Evolutionary conservation across 2,888 invertebrate genomes (phyloP), one percentile per base, ranked within the genome.

Genomic region (Miltochrista miniata): DNA sequence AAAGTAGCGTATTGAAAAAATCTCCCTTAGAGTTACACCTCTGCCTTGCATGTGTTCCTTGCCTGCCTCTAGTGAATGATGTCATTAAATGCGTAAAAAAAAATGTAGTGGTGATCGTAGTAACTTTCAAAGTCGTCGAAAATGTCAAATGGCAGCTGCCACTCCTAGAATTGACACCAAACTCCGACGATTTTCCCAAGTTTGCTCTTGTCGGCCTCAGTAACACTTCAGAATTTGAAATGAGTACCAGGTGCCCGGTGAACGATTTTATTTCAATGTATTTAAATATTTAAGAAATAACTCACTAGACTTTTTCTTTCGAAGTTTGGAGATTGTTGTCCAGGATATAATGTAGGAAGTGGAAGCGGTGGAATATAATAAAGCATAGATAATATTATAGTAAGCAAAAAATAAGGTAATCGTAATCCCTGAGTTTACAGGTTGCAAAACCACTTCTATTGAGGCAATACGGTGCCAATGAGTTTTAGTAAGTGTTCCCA

Each of bases 151-250:
- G 75, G 67, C 54, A 29, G 66, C 57, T 64, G 74, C 70, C 74
- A 75, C 74, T 76, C 71, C 75, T 77, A 64, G 71, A 76, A 70
- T 73, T 73, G 72, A 53, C 65, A 59, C 60, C 64, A 54, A 70
- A 72, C 69, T 76, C 70, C 58, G 65, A 68, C 69, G 80, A 81
- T 72, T 83, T 81, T 53, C 57, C 59, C 71, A 79, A 82, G 77
- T 81, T 77, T 73, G 65, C 74, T 69, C 64, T 65, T 71, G 79
- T 74, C 76, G 70, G 73, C 66, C 72, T 71, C 69, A 63, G 69
- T 74, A 74, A 77, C 79, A 81, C 76, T 79, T 82, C 74, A 76
- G 85, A 85, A 87, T 87, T 83, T 87, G 85, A 85, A 88, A 74
- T 78, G 85, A 84, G 74, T 71, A 70, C 76, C 84, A 84, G 83